These are phyloP conservation scores for Balanococcus diminutus DNA, from an alignment of 2,888 invertebrate genomes.

Conservation along the genomic window DNA sequence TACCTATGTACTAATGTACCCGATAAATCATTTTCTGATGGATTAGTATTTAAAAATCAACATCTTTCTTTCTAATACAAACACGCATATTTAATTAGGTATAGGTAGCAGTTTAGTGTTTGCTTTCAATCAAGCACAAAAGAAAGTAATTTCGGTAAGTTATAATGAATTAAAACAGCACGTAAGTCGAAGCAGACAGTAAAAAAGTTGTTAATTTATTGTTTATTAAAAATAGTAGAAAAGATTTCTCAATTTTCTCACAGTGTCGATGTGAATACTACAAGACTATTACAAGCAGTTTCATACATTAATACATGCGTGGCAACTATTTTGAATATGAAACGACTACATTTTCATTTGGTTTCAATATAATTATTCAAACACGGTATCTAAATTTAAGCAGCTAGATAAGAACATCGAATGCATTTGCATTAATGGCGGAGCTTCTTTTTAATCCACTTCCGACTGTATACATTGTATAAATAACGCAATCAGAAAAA, in stretches of 20 bases:
- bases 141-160: neutral
- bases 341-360: neutral
- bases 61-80: neutral
- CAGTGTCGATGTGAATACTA: neutral
- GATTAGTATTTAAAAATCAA: neutral
- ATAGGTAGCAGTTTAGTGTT: too few relatives aligned
- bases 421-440: neutral
- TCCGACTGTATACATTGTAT: neutral
- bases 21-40: neutral
- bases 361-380: conserved; percentile 11
- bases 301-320: neutral
- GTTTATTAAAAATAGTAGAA: neutral
- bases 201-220: neutral
- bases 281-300: neutral
- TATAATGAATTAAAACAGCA: neutral
- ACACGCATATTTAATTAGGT: neutral
- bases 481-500: neutral
- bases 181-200: too few relatives aligned
- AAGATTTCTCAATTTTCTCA: neutral
- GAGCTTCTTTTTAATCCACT: neutral
- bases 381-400: neutral
- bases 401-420: neutral
- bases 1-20: too few relatives aligned
- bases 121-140: neutral
- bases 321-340: neutral